Evolutionary conservation across 2,113 vertebrate genomes (phyloP).

Genomic region (Anguilla japonica): DNA sequence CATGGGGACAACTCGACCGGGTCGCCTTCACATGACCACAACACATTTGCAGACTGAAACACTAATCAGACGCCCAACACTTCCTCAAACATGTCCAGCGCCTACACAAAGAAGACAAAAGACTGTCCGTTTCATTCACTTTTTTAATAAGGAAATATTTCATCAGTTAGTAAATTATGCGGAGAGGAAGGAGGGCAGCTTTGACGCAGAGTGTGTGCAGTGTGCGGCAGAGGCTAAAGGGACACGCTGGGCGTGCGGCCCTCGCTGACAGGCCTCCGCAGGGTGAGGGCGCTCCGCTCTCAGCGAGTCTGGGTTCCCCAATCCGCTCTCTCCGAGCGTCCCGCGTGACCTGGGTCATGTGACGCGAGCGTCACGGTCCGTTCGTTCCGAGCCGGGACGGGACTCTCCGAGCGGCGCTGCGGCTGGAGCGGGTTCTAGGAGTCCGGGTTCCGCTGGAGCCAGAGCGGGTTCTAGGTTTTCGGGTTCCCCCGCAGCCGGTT

Average conservation of each 20-base stretch:
- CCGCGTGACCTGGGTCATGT: background rate
- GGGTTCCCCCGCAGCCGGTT: too few species aligned
- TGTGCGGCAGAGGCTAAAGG: background rate
- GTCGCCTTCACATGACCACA: background rate
- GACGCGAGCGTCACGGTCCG: background rate
- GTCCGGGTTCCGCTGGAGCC: too few species aligned
- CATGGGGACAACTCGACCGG: background rate
- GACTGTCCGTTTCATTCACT: background rate
- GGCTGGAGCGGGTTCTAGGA: background rate
- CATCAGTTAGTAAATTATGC: background rate
- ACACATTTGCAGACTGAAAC: background rate
- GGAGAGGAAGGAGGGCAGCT: background rate
- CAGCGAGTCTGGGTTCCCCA: background rate
- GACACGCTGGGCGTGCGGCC: background rate
- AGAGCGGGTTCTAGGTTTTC: too few species aligned
- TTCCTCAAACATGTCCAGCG: background rate
- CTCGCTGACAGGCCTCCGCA: background rate
- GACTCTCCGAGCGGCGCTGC: background rate
- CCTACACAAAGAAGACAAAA: background rate
- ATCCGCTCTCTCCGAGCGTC: background rate
- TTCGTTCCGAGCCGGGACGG: background rate
- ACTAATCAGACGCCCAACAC: background rate
- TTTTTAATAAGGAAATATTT: slow-evolving; percentile 17
- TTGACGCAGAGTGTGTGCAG: background rate
- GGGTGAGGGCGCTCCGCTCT: background rate